Base-by-base conservation (phyloP, 1,140 invertebrate genomes). In the Drosophila ambigua region DNA sequence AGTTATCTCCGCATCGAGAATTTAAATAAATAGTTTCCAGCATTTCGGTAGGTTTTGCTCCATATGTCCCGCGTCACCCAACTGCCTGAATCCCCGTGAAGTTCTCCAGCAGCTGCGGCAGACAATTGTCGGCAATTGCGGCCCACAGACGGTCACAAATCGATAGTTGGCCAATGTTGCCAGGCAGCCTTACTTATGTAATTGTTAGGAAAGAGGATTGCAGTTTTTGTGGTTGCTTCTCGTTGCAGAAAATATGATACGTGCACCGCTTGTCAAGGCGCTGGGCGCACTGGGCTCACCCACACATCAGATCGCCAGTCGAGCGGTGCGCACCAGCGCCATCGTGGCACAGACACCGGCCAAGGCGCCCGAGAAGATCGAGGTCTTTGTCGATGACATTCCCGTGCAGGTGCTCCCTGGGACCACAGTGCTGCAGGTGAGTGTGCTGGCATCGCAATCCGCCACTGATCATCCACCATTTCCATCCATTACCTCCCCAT, bases 361-460 rank as follows among this genome's bases (percentile, higher is more conserved):
- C 48, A 92, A 94, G 67, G 93, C 93, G 67, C 95, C 96, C 13
- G 95, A 98, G 72, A 96, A 97, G 90, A 94, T 99, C 57, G 99
- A 99, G 94, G 96, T 99, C 11, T 99, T 99, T 93, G 97, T 99
- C 81, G 98, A 99, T 94, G 98, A 99, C 91, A 97, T 98, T 92
- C 95, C 95, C 77, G 98, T 99, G 4, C 93, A 96, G 80, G 98
- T 99, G 52, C 95, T 96, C 59, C 98, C 99, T 20, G 98, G 99
- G 61, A 99, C 98, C 39, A 99, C 99, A 52, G 97, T 99, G 43
- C 93, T 99, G 50, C 98, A 99, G 95, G 98, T 98, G n/a, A 66
- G 62, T 39, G 11, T 13, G 11, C 26, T 24, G 4, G 6, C 0
- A 7, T 11, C 8, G 15, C 0, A 44, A 9, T 13, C 24, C 35